Evolutionary conservation across 1,140 invertebrate species (phyloP).

Genomic region (Atopsyche davidsoni): DNA sequence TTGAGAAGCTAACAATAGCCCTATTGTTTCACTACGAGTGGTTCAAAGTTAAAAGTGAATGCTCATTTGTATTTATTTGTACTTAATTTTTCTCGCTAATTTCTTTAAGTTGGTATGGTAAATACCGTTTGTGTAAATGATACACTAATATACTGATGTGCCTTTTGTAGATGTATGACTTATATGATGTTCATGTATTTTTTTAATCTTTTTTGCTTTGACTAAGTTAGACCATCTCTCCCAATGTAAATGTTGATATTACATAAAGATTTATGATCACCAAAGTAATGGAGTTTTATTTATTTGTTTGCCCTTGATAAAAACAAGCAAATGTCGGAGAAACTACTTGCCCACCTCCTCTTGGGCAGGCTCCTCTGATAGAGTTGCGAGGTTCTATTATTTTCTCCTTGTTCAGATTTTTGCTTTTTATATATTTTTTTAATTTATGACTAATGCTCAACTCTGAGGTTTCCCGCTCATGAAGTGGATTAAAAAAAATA

Average conservation of each 20-base stretch:
- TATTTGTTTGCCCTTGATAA: background rate
- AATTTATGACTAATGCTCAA: background rate
- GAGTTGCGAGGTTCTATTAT: conserved; percentile 4
- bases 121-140: too few species aligned
- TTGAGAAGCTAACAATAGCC: too few species aligned
- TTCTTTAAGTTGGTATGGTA: too few species aligned
- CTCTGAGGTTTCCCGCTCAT: too few species aligned
- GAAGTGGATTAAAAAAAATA: too few species aligned
- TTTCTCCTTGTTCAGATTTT: conserved; percentile 6
- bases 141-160: conserved; percentile 12
- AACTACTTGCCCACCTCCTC: background rate
- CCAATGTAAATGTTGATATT: conserved; percentile 17
- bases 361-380: background rate
- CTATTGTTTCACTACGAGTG: too few species aligned
- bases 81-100: too few species aligned
- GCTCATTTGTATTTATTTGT: too few species aligned
- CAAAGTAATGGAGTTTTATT: background rate
- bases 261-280: conserved; percentile 12
- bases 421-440: background rate
- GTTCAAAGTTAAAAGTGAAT: too few species aligned
- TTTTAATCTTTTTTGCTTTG: conserved; percentile 14
- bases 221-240: conserved; percentile 2
- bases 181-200: conserved; percentile 13
- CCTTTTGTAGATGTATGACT: conserved; percentile 9
- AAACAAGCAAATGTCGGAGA: background rate